These are phyloP conservation scores for Nixonia krombeini DNA, from an alignment of 1,140 invertebrate species.

Conservation along the genomic window DNA sequence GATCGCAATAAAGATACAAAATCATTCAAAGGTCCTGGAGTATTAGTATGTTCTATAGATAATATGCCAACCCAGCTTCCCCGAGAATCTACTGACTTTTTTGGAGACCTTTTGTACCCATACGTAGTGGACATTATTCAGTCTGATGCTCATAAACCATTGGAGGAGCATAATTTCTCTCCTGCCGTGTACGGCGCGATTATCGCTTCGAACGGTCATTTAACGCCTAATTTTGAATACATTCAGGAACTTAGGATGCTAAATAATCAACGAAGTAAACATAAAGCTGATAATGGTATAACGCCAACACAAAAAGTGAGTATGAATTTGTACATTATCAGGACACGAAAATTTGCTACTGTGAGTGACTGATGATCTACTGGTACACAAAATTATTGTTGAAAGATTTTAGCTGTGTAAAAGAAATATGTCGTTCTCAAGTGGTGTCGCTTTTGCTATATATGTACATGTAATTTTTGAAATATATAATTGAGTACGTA, in stretches of 20 bases:
- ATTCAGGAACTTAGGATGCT: constrained; percentile 88
- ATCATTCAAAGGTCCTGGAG: constrained; percentile 96
- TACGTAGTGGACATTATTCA: constrained; percentile 92
- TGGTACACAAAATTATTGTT: no score
- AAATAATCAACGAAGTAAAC: constrained; percentile 57
- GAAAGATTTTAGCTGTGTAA: no score
- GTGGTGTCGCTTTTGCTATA: no score
- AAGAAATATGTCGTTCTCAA: no score
- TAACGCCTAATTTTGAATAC: constrained; percentile 96
- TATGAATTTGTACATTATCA: no score
- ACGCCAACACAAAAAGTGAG: constrained; percentile 19
- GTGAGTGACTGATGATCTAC: no score
- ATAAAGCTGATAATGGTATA: constrained; percentile 60
- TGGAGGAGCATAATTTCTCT: constrained; percentile 85
- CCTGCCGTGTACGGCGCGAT: constrained; percentile 90
- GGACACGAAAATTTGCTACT: no score
- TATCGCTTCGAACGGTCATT: constrained; percentile 93
- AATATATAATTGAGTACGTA: no score
- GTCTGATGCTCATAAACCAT: constrained; percentile 88
- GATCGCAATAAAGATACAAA: constrained; percentile 97
- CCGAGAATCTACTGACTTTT: constrained; percentile 96
- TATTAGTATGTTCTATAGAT: constrained; percentile 98
- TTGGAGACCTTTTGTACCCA: constrained; percentile 93
- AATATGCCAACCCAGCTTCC: constrained; percentile 99
- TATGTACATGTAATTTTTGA: no score